phyloP scores from a whole-genome alignment of 2,113 vertebrate species.

The Corvus moneduloides region DNA sequence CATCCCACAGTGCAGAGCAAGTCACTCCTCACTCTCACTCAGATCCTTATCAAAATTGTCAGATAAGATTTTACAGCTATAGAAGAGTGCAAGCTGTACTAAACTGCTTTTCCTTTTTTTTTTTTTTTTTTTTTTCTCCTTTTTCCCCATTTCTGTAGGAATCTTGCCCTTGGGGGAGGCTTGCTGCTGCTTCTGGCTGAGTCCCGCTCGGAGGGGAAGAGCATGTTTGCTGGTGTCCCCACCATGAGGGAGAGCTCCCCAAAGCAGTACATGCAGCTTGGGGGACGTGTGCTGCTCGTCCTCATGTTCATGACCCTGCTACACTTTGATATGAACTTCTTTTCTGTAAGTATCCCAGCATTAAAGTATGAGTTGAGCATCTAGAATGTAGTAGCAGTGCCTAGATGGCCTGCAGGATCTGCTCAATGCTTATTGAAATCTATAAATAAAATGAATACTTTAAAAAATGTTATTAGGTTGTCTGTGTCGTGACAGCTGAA shows the following conservation, averaged over 20 bases:
- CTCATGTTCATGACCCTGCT: slow-evolving; percentile 99
- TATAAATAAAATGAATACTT: background rate
- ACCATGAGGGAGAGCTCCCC: slow-evolving; percentile 96
- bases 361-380: background rate
- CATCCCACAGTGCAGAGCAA: background rate
- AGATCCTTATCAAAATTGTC: background rate
- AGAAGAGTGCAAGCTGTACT: background rate
- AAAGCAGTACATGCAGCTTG: slow-evolving; percentile 98
- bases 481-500: background rate
- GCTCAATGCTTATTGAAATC: background rate
- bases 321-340: slow-evolving; percentile 92
- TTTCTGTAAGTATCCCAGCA: slow-evolving; percentile 83
- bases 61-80: background rate
- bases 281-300: slow-evolving; percentile 90
- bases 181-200: slow-evolving; percentile 91
- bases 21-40: background rate
- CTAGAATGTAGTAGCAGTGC: background rate
- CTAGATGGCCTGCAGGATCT: background rate
- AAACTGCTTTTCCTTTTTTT: background rate
- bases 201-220: slow-evolving; percentile 95
- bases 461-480: background rate
- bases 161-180: slow-evolving; percentile 94
- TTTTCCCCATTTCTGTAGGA: slow-evolving; percentile 69
- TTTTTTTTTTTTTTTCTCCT: fast-evolving
- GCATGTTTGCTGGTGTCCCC: slow-evolving; percentile 97